Percentiles rank a stretch among this genome's conserved stretches.
phyloP scores from a whole-genome alignment of 2,113 vertebrate species.

The Panthera uncia region DNA sequence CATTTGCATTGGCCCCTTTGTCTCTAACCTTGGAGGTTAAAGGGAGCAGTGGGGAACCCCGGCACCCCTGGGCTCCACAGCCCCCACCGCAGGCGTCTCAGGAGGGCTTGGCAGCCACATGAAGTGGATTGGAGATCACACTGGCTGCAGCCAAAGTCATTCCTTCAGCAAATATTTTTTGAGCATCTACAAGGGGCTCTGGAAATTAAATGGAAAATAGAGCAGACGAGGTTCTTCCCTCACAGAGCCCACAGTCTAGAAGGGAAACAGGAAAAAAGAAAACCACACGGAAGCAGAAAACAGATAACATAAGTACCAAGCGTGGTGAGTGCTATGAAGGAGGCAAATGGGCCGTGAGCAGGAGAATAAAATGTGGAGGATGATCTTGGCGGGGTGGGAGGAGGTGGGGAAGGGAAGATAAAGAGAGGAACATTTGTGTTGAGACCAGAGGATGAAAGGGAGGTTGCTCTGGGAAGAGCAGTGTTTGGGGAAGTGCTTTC shows the following conservation, averaged over 20 bases:
- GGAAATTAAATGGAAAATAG: neutral
- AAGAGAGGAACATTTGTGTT: neutral
- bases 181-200: neutral
- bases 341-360: neutral
- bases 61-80: neutral
- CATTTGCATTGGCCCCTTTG: neutral
- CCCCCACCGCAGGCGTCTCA: neutral
- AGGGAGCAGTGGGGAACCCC: neutral
- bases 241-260: neutral
- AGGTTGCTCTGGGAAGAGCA: neutral
- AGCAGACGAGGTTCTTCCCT: neutral
- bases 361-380: neutral
- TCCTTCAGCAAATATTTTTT: neutral
- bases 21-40: slow-evolving; percentile 33
- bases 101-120: neutral
- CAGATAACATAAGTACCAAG: neutral
- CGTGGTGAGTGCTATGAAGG: neutral
- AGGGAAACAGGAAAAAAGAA: neutral
- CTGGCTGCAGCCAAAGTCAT: neutral
- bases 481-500: neutral
- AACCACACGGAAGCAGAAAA: neutral
- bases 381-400: neutral
- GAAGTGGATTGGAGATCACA: neutral
- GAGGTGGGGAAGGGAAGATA: neutral
- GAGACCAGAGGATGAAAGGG: neutral